These are phyloP conservation scores for Lepus europaeus DNA, from an alignment of 2,113 vertebrate genomes.

Conservation along the genomic window DNA sequence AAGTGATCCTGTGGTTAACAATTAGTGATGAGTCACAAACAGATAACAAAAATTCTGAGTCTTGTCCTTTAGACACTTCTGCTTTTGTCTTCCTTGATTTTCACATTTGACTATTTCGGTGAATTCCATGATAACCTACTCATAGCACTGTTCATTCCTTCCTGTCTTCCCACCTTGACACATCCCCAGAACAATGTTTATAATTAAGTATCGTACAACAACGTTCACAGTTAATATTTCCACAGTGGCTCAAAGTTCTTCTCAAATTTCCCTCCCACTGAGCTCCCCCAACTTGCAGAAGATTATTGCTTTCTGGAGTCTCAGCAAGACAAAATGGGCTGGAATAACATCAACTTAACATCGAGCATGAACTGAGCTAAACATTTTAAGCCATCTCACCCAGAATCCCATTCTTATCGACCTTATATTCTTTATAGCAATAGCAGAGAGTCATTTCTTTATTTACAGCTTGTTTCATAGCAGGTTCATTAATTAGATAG, in stretches of 20 bases:
- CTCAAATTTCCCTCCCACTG: neutral
- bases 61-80: neutral
- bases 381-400: neutral
- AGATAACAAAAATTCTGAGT: neutral
- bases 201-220: neutral
- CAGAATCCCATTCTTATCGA: neutral
- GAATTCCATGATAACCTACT: neutral
- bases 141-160: neutral
- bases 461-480: slow-evolving; percentile 42
- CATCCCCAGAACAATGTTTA: neutral
- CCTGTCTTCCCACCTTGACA: neutral
- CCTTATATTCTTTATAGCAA: neutral
- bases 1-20: neutral
- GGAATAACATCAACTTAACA: neutral
- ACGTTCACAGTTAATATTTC: slow-evolving; percentile 16
- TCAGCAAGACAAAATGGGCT: neutral
- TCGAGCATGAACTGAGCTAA: neutral
- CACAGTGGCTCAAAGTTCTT: slow-evolving; percentile 22
- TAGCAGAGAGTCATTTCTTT: neutral
- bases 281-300: neutral
- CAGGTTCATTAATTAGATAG: neutral
- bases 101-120: slow-evolving; percentile 11
- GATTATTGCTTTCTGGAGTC: neutral
- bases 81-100: slow-evolving; percentile 3
- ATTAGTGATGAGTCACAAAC: neutral